These are phyloP conservation scores for Oryzias sinensis DNA, from an alignment of 2,797 vertebrate species.

Conservation along the genomic window DNA sequence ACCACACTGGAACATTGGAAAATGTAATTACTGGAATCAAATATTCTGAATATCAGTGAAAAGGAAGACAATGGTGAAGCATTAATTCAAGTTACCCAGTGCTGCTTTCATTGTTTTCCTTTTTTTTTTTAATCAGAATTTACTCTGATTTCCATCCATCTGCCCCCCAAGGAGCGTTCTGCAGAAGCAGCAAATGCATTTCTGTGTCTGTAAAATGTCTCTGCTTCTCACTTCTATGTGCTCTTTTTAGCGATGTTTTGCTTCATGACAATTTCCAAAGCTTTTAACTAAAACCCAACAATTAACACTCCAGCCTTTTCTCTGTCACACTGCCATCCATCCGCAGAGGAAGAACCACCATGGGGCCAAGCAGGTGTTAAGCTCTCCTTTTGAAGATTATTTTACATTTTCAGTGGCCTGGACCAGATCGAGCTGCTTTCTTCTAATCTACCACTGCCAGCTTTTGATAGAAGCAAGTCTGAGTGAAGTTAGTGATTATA, in stretches of 20 bases:
- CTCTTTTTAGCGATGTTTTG: conserved; percentile 19
- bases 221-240: not conserved
- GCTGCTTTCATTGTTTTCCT: conserved; percentile 67
- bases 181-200: conserved; percentile 65
- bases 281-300: conserved; percentile 48
- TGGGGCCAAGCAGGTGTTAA: conserved; percentile 57
- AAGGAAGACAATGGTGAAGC: conserved; percentile 64
- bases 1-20: conserved; percentile 52
- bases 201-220: conserved; percentile 19
- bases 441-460: conserved; percentile 64
- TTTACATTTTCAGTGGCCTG: conserved; percentile 51
- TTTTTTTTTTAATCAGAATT: conserved; percentile 61
- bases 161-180: conserved; percentile 61
- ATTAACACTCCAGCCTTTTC: conserved; percentile 44
- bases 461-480: conserved; percentile 60
- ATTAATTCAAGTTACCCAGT: conserved; percentile 70
- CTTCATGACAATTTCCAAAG: conserved; percentile 28
- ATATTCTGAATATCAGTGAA: conserved; percentile 60
- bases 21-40: conserved; percentile 68
- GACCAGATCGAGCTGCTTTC: conserved; percentile 52
- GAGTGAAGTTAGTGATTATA: conserved; percentile 54
- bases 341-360: conserved; percentile 45
- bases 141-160: conserved; percentile 59
- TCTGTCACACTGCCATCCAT: conserved; percentile 19
- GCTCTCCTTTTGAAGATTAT: conserved; percentile 68